These are phyloP conservation scores for Schizotus pectinicornis DNA, from an alignment of 2,888 invertebrate species.

Conservation along the genomic window DNA sequence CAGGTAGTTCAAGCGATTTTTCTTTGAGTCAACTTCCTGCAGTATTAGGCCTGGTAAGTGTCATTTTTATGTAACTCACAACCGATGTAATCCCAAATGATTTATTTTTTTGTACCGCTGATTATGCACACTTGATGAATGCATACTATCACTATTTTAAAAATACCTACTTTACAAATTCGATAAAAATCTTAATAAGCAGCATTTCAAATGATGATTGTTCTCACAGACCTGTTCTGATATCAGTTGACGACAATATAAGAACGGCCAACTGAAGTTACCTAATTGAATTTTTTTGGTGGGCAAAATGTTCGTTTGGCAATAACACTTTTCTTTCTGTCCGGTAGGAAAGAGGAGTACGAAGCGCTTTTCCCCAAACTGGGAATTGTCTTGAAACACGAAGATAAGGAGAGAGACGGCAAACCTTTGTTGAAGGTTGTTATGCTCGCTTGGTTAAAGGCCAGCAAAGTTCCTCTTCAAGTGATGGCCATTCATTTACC, in stretches of 20 bases:
- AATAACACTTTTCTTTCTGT: background rate
- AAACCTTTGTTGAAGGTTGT: constrained; percentile 96
- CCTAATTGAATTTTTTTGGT: constrained; percentile 2
- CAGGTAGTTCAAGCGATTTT: too few relatives aligned
- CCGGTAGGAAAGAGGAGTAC: constrained; percentile 87
- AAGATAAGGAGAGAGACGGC: constrained; percentile 96
- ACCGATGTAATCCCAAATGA: too few relatives aligned
- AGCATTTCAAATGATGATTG: constrained; percentile 60
- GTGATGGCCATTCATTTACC: constrained; percentile 99
- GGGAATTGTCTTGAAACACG: constrained; percentile 88
- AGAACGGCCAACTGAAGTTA: constrained; percentile 66
- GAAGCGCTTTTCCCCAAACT: constrained; percentile 87
- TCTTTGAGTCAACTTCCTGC: too few relatives aligned
- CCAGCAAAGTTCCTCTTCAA: constrained; percentile 98
- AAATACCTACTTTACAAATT: too few relatives aligned
- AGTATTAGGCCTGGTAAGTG: too few relatives aligned
- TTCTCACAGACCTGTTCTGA: constrained; percentile 59
- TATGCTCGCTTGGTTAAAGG: constrained; percentile 99
- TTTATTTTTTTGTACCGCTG: too few relatives aligned
- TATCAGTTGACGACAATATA: constrained; percentile 60
- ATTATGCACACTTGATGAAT: too few relatives aligned
- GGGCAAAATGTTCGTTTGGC: background rate
- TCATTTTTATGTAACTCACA: too few relatives aligned
- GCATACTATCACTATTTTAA: too few relatives aligned
- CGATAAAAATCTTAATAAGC: constrained; percentile 10